Evolutionary conservation across 2,888 invertebrate genomes (phyloP).

Genomic region (Nysson spinosus): DNA sequence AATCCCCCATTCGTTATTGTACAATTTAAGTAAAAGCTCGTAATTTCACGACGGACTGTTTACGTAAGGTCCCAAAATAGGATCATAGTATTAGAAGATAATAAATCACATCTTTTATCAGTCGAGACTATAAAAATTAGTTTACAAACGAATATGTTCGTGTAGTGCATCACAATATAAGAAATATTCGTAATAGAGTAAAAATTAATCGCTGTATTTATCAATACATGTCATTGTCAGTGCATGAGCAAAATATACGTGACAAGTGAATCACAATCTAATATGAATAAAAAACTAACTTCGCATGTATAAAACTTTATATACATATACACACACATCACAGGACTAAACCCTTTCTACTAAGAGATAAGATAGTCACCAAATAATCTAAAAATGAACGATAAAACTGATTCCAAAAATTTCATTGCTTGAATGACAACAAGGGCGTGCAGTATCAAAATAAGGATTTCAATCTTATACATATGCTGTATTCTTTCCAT

Average conservation of each 20-base stretch:
- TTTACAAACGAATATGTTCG: too few relatives aligned
- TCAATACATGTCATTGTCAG: too few relatives aligned
- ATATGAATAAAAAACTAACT: neutral
- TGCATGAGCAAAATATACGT: too few relatives aligned
- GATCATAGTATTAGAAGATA: too few relatives aligned
- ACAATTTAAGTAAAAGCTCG: neutral
- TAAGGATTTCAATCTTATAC: conserved; percentile 70
- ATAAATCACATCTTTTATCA: too few relatives aligned
- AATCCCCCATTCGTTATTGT: neutral
- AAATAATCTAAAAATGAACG: conserved; percentile 57
- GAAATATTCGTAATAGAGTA: too few relatives aligned
- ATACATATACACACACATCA: conserved; percentile 8
- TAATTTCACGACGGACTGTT: neutral
- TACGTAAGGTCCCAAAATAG: too few relatives aligned
- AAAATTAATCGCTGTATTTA: too few relatives aligned
- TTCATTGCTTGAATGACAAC: conserved; percentile 64
- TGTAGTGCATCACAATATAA: too few relatives aligned
- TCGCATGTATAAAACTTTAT: neutral
- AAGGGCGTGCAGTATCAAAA: conserved; percentile 64
- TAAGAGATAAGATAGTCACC: conserved; percentile 35
- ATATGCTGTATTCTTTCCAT: conserved; percentile 68
- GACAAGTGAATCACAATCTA: too few relatives aligned
- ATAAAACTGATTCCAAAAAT: conserved; percentile 57
- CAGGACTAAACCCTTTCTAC: conserved; percentile 7
- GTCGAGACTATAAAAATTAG: too few relatives aligned